These are phyloP conservation scores for Callorhinus ursinus DNA, from an alignment of 2,113 vertebrate species.

Conservation along the genomic window DNA sequence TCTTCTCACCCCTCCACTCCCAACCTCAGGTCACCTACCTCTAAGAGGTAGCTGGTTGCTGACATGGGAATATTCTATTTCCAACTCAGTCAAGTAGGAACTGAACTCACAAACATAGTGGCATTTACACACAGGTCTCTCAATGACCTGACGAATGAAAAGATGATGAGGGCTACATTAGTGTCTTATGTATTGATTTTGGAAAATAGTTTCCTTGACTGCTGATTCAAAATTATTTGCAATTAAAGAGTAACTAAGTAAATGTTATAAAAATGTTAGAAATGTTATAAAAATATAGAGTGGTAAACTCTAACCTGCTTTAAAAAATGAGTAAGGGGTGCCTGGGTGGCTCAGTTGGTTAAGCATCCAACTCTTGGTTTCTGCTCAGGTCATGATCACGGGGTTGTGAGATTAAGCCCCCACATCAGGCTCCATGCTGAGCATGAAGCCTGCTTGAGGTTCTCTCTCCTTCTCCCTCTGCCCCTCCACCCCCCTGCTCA, in stretches of 20 bases:
- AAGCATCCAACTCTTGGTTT: not conserved
- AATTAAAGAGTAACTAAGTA: not conserved
- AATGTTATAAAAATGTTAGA: not conserved
- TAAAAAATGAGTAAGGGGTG: not conserved
- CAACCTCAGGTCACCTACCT: not conserved
- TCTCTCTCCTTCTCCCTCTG: not conserved
- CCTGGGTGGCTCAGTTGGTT: not conserved
- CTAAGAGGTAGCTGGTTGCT: not conserved
- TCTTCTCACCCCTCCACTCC: not conserved
- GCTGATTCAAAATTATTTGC: not conserved
- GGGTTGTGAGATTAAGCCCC: not conserved
- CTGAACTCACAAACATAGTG: not conserved
- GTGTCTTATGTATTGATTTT: not conserved
- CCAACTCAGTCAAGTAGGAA: not conserved
- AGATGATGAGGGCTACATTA: not conserved
- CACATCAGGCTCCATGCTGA: not conserved
- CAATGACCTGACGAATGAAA: not conserved
- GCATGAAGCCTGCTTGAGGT: not conserved
- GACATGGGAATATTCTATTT: not conserved
- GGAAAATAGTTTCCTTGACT: conserved; percentile 11
- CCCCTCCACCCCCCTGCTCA: not conserved
- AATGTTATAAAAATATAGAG: not conserved
- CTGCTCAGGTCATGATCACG: not conserved
- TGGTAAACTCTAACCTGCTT: not conserved
- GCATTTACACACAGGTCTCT: not conserved